Base-by-base conservation (phyloP, 2,797 vertebrate genomes). In the Anisognathus igniventris region DNA sequence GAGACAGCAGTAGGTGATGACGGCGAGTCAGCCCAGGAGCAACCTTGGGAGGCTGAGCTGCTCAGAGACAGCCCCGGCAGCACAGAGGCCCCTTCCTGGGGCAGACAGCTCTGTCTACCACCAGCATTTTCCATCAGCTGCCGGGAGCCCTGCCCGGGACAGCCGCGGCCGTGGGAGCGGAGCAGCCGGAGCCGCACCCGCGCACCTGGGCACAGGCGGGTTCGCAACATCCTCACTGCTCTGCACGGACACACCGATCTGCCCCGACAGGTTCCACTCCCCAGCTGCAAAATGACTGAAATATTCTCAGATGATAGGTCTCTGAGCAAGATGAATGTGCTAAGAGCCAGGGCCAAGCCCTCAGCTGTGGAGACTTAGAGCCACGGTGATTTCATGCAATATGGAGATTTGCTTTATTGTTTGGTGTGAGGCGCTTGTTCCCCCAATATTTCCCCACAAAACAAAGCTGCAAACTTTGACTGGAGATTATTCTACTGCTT, bases 211-310 rank as follows among this genome's bases (percentile, higher is more conserved):
- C 87, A 50, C 37, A 7, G 90, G 70, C 82, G 51, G 62, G 65
- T 7, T 27, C 81, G 65, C 79, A 65, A 5, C 40, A 61, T 7
- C 93, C 72, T 4, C 27, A 1, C 88, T 82, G n/a, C 78, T 80
- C 84, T 48, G 84, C 92, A 78, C 7, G 66, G 95, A 94, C 94
- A 90, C 65, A 75, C 7, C 2, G 47, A 96, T 60, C 92, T 96
- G 92, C 92, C 91, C 82, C 37, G 1, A 90, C 95, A 96, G 82
- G 95, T 79, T 93, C 20, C 82, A 40, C 73, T 81, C 89, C 57
- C 51, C 91, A 91, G 75, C 93, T 86, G 79, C 93, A 61, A 62
- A 94, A 64, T 17, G 72, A 92, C 87, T 91, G 87, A 90, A 94
- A 88, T 78, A 24, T 40, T 78, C 93, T 40, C 48, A 70, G 89